These are phyloP conservation scores for Lethenteron camtschaticum DNA, from an alignment of 2,113 vertebrate species.

Conservation along the genomic window DNA sequence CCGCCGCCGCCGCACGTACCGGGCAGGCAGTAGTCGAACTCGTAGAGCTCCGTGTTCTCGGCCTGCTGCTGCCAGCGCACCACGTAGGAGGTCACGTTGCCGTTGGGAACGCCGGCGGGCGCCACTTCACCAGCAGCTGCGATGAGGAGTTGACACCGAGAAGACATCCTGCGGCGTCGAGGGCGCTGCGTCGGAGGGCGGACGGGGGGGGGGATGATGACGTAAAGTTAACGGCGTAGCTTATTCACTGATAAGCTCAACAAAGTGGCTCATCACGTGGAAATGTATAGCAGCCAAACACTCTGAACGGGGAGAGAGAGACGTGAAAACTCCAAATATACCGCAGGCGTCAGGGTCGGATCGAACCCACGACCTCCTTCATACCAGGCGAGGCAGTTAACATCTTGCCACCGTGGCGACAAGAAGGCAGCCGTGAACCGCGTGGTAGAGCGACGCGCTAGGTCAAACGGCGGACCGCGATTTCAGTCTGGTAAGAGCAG, in stretches of 20 bases:
- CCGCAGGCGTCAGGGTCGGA: no score
- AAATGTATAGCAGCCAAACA: neutral
- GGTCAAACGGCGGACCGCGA: no score
- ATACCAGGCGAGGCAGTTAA: no score
- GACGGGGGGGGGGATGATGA: neutral
- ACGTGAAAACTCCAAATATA: no score
- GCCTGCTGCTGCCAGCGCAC: constrained; percentile 59
- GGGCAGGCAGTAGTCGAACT: constrained; percentile 75
- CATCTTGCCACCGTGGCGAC: no score
- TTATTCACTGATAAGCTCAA: neutral
- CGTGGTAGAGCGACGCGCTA: no score
- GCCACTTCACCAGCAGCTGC: constrained; percentile 88
- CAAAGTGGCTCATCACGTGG: neutral
- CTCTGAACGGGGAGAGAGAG: neutral
- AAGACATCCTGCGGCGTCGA: constrained; percentile 68
- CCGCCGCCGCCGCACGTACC: constrained; percentile 21
- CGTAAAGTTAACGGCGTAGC: neutral
- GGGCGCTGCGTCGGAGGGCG: constrained; percentile 30
- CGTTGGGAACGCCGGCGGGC: constrained; percentile 63
- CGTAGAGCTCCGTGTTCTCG: constrained; percentile 61
- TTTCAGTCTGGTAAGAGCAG: no score
- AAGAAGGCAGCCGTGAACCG: no score
- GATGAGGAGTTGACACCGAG: constrained; percentile 70
- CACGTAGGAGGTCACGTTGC: constrained; percentile 83
- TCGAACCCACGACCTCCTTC: no score